Base-by-base conservation (phyloP, 2,797 vertebrate species). In the Halcyon badia region DNA sequence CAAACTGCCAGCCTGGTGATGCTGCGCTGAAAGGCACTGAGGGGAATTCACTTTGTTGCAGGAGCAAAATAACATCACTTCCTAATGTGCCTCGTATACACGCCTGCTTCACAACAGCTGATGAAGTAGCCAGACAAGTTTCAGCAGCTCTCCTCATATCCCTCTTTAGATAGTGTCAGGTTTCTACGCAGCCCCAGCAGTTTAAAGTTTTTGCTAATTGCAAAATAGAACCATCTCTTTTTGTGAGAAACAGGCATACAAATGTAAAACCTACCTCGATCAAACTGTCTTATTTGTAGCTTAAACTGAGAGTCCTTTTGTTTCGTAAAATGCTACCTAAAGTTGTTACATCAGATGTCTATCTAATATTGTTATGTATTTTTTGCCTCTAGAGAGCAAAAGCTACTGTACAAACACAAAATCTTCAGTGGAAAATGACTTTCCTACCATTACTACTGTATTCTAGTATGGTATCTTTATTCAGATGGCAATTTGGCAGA, bases 1-100 rank as follows among this genome's bases (percentile, higher is more conserved):
- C 95, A 95, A 85, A 76, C 89, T 90, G 96, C 97, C 97, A 97
- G 93, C 69, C n/a, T 80, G 30, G 83, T n/a, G 62, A 75, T 82
- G 70, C 49, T 3, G 8, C 3, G 3, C 19, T 84, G 93, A 94
- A 95, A 89, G 69, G 73, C 86, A 84, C 94, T 11, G 33, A 89
- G 69, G 91, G 91, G 87, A 96, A 89, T 97, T 97, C 49, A 80
- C 65, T 97, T 87, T 73, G 76, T 19, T 87, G 76, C 46, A 91
- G 72, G 95, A 90, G 70, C 62, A 94, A 72, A 94, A 94, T 78
- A 92, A 80, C 20, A 62, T 77, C 51, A 33, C 87, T 96, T 89
- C 65, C 81, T 91, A 93, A 86, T 35, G 72, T 37, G 94, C 58
- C 80, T 92, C 2, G 0, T 65, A 61, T 93, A 78, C 49, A 12